Percentiles rank a stretch among this genome's conserved stretches.
phyloP scores from a whole-genome alignment of 92 coral and sea anemone species.

The Paramuricea clavata region DNA sequence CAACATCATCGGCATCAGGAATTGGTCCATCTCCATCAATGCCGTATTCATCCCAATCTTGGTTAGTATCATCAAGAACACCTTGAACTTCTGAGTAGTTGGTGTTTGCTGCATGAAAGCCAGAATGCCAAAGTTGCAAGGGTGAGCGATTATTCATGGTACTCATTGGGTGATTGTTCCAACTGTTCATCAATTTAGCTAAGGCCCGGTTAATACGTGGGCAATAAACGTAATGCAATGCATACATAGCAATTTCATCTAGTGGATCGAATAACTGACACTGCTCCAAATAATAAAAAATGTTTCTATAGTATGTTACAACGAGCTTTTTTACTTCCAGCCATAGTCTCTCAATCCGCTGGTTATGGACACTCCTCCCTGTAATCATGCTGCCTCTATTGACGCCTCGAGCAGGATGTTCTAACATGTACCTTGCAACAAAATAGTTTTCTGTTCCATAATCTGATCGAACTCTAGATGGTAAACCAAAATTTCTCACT shows the following conservation, averaged over 20 bases:
- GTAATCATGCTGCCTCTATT: slow-evolving; percentile 69
- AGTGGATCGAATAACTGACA: slow-evolving; percentile 57
- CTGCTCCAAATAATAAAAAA: slow-evolving; percentile 57
- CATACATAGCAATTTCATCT: slow-evolving; percentile 51
- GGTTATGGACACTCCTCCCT: slow-evolving; percentile 65
- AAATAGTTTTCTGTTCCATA: slow-evolving; percentile 45
- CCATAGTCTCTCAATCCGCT: slow-evolving; percentile 56
- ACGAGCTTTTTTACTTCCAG: slow-evolving; percentile 61
- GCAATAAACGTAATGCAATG: slow-evolving; percentile 54
- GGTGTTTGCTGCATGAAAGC: slow-evolving; percentile 52
- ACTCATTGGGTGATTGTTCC: slow-evolving; percentile 66
- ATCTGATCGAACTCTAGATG: slow-evolving; percentile 41
- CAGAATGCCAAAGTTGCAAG: slow-evolving; percentile 66
- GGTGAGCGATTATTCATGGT: slow-evolving; percentile 58
- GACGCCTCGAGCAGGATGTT: slow-evolving; percentile 41
- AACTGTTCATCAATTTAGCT: slow-evolving; percentile 50
- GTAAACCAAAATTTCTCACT: slow-evolving; percentile 40
- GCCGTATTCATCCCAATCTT: slow-evolving; percentile 56
- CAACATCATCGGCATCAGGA: slow-evolving; percentile 52
- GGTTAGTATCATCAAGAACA: slow-evolving; percentile 18
- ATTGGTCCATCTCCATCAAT: slow-evolving; percentile 59
- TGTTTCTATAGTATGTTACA: slow-evolving; percentile 54
- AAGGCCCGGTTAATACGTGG: slow-evolving; percentile 60
- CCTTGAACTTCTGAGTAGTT: slow-evolving; percentile 58
- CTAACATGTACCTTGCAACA: slow-evolving; percentile 10